These are phyloP conservation scores for Ceriagrion tenellum DNA, from an alignment of 2,888 invertebrate genomes.

Conservation along the genomic window DNA sequence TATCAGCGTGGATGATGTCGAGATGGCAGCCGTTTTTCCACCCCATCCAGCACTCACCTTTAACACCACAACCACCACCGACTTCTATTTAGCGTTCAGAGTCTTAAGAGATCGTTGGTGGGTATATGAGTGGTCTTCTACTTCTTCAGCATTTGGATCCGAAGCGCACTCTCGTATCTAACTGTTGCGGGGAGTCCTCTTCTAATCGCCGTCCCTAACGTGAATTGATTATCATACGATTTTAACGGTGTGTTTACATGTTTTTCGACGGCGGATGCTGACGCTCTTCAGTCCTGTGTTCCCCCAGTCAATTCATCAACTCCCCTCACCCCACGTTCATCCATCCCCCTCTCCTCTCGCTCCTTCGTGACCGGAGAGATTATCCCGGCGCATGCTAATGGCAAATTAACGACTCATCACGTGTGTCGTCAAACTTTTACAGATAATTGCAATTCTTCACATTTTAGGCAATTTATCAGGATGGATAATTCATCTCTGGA, in stretches of 20 bases:
- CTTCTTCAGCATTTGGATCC: not conserved
- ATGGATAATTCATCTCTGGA: not conserved
- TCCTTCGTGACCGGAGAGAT: not conserved
- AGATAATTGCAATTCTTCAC: not conserved
- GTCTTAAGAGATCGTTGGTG: not conserved
- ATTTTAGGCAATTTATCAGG: not conserved
- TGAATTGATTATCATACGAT: conserved; percentile 42
- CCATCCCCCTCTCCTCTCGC: not conserved
- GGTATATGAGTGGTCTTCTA: not conserved
- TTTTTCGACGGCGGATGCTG: conserved; percentile 41
- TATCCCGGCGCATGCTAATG: conserved; percentile 11
- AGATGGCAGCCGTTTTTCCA: conserved; percentile 9
- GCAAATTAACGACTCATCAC: not conserved
- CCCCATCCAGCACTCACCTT: not conserved
- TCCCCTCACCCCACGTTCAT: not conserved
- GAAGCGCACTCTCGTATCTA: not conserved
- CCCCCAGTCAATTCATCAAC: not conserved
- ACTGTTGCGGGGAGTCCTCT: not conserved
- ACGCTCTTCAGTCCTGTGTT: conserved; percentile 24
- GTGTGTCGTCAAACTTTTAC: not conserved
- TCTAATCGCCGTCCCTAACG: conserved; percentile 45
- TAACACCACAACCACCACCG: not conserved
- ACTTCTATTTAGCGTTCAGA: not conserved
- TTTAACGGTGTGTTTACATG: conserved; percentile 52
- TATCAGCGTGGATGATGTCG: conserved; percentile 36